Evolutionary conservation across 2,797 vertebrate genomes (phyloP).

Genomic region (Crocodylus rhombifer): DNA sequence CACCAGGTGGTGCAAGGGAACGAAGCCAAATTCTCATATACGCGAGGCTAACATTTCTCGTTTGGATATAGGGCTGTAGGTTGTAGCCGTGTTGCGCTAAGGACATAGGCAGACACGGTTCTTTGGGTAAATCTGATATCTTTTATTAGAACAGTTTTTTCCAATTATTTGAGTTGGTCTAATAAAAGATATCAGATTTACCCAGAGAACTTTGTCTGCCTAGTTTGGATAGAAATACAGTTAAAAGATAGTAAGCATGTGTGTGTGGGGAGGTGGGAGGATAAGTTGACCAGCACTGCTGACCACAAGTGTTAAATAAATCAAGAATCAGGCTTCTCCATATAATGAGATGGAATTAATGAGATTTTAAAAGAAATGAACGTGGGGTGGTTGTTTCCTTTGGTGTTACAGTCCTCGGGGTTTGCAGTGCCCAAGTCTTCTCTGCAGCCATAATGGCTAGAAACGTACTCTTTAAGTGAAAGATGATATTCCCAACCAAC

Average conservation of each 20-base stretch:
- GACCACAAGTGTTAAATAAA: not conserved
- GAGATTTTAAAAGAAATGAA: not conserved
- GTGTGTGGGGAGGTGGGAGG: no score
- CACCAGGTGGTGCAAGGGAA: constrained; percentile 13
- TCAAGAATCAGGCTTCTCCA: not conserved
- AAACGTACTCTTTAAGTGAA: not conserved
- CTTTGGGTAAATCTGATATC: no score
- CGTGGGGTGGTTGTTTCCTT: not conserved
- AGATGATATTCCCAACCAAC: not conserved
- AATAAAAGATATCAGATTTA: no score
- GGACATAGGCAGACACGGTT: no score
- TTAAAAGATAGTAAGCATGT: no score
- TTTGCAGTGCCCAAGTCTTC: not conserved
- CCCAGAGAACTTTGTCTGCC: no score
- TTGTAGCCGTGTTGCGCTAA: no score
- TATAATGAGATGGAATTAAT: not conserved
- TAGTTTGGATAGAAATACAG: no score
- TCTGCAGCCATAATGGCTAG: not conserved
- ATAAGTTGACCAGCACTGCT: not conserved
- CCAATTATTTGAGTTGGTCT: no score
- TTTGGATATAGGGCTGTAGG: not conserved
- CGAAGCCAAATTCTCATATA: not conserved
- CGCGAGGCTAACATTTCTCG: not conserved
- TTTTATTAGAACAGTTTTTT: no score
- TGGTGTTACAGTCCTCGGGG: not conserved